Percentiles rank a stretch among this genome's conserved stretches.
Evolutionary conservation across 2,797 vertebrate species (phyloP).

Genomic region (Notolabrus celidotus): DNA sequence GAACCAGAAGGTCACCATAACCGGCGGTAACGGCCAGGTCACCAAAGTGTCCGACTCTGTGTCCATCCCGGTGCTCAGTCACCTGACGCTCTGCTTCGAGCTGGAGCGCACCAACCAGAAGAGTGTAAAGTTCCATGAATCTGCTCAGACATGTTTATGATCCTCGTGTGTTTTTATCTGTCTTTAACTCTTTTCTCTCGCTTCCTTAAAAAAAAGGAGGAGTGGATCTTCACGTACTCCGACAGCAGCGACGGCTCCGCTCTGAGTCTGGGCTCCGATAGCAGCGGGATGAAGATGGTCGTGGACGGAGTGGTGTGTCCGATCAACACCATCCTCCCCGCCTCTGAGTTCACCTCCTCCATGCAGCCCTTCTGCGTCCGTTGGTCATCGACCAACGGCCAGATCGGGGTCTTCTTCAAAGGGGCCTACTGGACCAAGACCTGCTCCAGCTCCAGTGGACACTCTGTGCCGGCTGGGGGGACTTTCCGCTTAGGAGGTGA

Average conservation of each 20-base stretch:
- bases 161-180: too few relatives aligned
- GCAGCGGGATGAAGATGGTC: slow-evolving; percentile 75
- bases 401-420: slow-evolving; percentile 78
- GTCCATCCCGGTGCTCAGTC: slow-evolving; percentile 85
- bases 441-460: slow-evolving; percentile 76
- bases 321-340: slow-evolving; percentile 75
- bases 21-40: slow-evolving; percentile 69
- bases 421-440: slow-evolving; percentile 67
- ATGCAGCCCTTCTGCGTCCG: slow-evolving; percentile 89
- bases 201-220: slow-evolving; percentile 56
- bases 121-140: slow-evolving; percentile 33
- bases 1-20: slow-evolving; percentile 92
- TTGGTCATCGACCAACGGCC: slow-evolving; percentile 82
- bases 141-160: neutral
- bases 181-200: neutral
- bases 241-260: slow-evolving; percentile 19
- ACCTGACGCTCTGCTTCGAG: slow-evolving; percentile 94
- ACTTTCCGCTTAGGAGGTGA: slow-evolving; percentile 86
- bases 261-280: slow-evolving; percentile 83
- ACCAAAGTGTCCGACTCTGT: slow-evolving; percentile 80
- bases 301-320: slow-evolving; percentile 81
- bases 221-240: slow-evolving; percentile 88
- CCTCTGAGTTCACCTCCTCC: slow-evolving; percentile 79
- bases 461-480: slow-evolving; percentile 81
- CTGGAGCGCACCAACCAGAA: slow-evolving; percentile 75